Evolutionary conservation across 2,113 vertebrate genomes (phyloP).

Genomic region (Embiotoca jacksoni): DNA sequence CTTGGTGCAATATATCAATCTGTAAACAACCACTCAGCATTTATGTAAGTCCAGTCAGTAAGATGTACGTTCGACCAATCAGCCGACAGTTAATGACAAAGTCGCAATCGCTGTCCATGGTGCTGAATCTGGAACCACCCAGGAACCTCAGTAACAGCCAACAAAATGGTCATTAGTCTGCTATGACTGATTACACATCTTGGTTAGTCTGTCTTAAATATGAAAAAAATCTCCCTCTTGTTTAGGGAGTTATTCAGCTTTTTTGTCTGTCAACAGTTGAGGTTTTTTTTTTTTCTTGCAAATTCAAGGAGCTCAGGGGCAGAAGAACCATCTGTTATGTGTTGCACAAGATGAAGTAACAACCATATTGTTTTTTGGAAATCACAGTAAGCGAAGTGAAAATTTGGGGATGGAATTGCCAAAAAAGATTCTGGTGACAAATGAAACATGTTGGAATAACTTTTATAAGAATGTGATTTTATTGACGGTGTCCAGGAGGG

Average conservation of each 20-base stretch:
- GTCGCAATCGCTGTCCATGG: constrained; percentile 40
- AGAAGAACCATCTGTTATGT: not conserved
- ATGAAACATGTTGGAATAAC: not conserved
- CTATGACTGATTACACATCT: not conserved
- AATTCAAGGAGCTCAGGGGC: no score
- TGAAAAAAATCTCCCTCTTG: no score
- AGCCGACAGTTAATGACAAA: not conserved
- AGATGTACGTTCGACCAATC: not conserved
- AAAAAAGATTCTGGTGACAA: not conserved
- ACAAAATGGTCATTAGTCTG: not conserved
- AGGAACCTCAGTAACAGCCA: not conserved
- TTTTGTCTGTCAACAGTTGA: not conserved
- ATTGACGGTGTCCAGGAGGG: not conserved
- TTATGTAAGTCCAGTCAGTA: not conserved
- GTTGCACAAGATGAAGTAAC: not conserved
- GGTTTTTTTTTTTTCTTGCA: no score
- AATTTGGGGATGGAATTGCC: no score
- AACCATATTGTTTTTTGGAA: not conserved
- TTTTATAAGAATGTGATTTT: not conserved
- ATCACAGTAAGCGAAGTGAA: no score
- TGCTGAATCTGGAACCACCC: constrained; percentile 23
- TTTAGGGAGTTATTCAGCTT: not conserved
- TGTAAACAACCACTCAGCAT: not conserved
- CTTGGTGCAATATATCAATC: not conserved
- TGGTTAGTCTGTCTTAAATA: not conserved